These are phyloP conservation scores for Tylochromis polylepis DNA, from an alignment of 2,113 vertebrate genomes.

Conservation along the genomic window DNA sequence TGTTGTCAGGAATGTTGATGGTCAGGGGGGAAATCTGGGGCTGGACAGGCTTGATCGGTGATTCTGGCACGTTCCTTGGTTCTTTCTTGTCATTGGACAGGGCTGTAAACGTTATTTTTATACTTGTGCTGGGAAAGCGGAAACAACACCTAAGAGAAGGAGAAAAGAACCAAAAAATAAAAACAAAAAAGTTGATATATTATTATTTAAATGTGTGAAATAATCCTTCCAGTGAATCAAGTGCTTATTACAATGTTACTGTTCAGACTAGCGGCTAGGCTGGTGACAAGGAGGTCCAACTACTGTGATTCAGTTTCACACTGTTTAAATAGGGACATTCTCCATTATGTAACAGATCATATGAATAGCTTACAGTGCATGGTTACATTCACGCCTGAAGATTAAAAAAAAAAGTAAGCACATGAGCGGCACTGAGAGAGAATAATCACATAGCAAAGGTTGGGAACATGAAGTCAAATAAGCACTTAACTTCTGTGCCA, in stretches of 20 bases:
- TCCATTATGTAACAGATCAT: slow-evolving; percentile 30
- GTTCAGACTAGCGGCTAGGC: background rate
- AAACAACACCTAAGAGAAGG: slow-evolving; percentile 86
- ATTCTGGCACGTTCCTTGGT: slow-evolving; percentile 87
- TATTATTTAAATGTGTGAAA: background rate
- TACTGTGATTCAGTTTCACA: background rate
- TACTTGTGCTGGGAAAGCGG: slow-evolving; percentile 98
- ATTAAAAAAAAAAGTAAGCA: background rate
- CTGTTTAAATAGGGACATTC: slow-evolving; percentile 53
- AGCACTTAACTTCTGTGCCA: background rate
- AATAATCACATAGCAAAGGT: background rate
- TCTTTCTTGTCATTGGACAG: slow-evolving; percentile 90
- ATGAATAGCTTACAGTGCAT: background rate
- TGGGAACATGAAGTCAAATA: background rate
- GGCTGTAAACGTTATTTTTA: slow-evolving; percentile 98
- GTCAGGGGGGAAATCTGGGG: slow-evolving; percentile 95
- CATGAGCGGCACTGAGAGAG: background rate
- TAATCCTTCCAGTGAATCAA: background rate
- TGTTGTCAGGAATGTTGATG: slow-evolving; percentile 99
- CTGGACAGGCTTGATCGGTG: slow-evolving; percentile 90
- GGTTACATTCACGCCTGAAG: background rate
- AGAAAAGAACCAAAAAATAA: background rate
- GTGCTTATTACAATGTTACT: background rate
- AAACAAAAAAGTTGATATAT: background rate
- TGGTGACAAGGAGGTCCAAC: slow-evolving; percentile 10